Evolutionary conservation across 2,113 vertebrate genomes (phyloP), one percentile per base, ranked within the genome.

Genomic region (Xiphophorus hellerii): DNA sequence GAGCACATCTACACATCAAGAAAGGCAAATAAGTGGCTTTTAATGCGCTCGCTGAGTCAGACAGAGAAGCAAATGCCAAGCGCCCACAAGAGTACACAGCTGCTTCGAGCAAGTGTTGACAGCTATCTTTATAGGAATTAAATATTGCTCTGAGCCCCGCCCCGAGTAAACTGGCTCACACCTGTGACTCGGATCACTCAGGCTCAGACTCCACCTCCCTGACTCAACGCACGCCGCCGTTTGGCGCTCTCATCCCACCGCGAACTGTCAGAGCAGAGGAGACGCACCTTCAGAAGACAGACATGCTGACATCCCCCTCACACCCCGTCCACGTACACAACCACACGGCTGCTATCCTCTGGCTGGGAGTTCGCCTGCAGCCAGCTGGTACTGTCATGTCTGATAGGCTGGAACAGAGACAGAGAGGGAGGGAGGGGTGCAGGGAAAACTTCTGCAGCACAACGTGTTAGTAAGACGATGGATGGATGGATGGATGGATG

Each of bases 311-410:
- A 69, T 58, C 71, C 30, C 15, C 15, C 51, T 66, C 48, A 14
- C 69, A 29, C 67, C 10, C 70, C 11, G 33, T 25, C 77, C 15
- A 62, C 30, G 12, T 61, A 1, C 67, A 58, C 20, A 28, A 58
- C 68, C 42, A 76, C 68, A 74, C 44, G 81, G 74, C 76, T 77
- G 83, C 66, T 85, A 85, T 89, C 83, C 83, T 86, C 83, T 88
- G 86, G 86, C 87, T 84, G 83, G 77, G 89, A 76, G 80, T 88
- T 87, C 85, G 92, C 92, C 91, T 89, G 83, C 84, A 92, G 93
- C 90, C 93, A 94, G 93, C 94, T 95, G 94, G 93, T 92, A 92
- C 93, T 92, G 93, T 94, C 93, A 92, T 92, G 93, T 93, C 93
- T 93, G 89, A 93, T 94, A 93, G 92, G 87, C 89, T 92, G 91